Base-by-base conservation (phyloP, 2,888 invertebrate genomes). In the Coecobrya sp. region DNA sequence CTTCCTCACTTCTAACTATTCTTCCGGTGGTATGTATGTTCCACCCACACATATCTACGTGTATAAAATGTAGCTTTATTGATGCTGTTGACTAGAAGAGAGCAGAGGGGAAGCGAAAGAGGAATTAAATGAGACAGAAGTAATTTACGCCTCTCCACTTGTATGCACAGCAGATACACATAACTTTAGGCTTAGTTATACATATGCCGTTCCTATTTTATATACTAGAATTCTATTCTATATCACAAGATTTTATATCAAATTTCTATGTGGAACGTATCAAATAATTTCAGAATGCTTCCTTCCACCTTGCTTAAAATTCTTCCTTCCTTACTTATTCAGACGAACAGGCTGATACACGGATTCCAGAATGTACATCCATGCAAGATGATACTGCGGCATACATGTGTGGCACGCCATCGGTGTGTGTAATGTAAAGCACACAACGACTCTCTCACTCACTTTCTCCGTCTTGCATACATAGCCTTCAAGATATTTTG, bases 121-220 rank as follows among this genome's bases (percentile, higher is more conserved):
- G 90, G 90, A 91, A 91, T 91, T 91, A 91, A 91, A 91, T 91
- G 90, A 91, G 90, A 91, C 90, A 91, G 90, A 91, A 91, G 90
- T 91, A 91, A 91, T 91, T 91, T 91, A 91, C 90, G 90, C 90
- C 86, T 91, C 90, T 91, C 86, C 86, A 91, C 90, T 91, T 91
- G 90, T 91, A 91, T 91, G 90, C 85, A 91, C 90, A 91, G 16
- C 86, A 79, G 86, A 85, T 76, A 91, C 13, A 65, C 85, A 91
- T 86, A 86, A 45, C 84, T 84, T 85, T 22, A 86, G 79, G 90
- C 86, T 76, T 65, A 73, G 55, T 76, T 84, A n/a, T n/a, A 82
- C 65, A 52, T 36, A 81, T 68, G 65, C 27, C 45, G 42, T 25
- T 8, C 55, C 25, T 11, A 36, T 76, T 3, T 36, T 70, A 25